Percentiles rank a stretch among this genome's conserved stretches.
phyloP scores from a whole-genome alignment of 1,140 invertebrate genomes.

The Plectrocnemia conspersa region DNA sequence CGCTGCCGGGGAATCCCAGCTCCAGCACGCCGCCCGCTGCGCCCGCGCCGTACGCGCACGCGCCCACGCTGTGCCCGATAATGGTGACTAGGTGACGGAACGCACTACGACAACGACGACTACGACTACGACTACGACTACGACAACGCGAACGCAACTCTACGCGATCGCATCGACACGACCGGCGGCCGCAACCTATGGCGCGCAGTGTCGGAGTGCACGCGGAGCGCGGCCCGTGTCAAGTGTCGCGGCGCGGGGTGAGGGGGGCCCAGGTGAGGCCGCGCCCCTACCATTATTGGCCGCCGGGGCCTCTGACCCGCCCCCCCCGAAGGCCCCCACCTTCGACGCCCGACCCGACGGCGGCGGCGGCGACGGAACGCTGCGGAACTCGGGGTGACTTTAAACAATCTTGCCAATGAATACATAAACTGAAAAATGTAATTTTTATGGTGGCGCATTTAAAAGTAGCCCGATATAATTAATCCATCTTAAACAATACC shows the following conservation, averaged over 20 bases:
- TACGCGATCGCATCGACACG: constrained; percentile 34
- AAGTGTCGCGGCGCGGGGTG: constrained; percentile 39
- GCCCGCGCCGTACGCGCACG: constrained; percentile 39
- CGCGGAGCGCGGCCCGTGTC: background rate
- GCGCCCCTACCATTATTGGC: background rate
- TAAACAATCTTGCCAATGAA: no score
- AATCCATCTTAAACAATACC: no score
- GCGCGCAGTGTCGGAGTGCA: constrained; percentile 40
- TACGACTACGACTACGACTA: constrained; percentile 10
- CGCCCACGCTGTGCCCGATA: constrained; percentile 18
- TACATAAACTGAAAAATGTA: no score
- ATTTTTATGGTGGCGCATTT: no score
- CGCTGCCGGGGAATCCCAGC: constrained; percentile 46
- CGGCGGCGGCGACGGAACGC: background rate
- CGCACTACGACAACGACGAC: no score
- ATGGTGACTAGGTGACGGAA: no score
- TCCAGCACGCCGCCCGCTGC: constrained; percentile 48
- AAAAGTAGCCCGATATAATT: no score
- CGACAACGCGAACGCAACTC: constrained; percentile 37
- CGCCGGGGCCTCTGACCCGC: constrained; percentile 18
- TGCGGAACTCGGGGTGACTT: no score
- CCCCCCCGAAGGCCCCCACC: constrained; percentile 1
- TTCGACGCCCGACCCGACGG: constrained; percentile 2
- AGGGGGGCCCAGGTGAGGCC: constrained; percentile 35
- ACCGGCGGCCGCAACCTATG: constrained; percentile 5